Base-by-base conservation (phyloP, 2,113 vertebrate genomes). In the Pedetes capensis region DNA sequence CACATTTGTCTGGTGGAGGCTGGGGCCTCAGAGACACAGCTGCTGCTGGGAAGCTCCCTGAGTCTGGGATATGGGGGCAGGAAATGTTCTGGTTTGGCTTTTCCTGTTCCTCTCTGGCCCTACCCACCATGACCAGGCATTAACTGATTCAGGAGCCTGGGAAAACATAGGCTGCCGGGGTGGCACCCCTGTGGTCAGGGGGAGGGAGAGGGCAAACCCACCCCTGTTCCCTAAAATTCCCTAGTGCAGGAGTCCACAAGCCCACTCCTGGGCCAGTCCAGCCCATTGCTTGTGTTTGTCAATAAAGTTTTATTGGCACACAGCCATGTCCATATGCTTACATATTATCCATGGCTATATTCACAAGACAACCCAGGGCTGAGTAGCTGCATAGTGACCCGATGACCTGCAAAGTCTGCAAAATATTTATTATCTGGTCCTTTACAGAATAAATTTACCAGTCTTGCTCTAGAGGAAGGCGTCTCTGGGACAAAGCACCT, bases 291-390 rank as follows among this genome's bases (percentile, higher is more conserved):
- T 61, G 18, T 61, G 61, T 57, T 83, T 83, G 14, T 92, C 32
- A 93, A 71, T 88, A 93, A 85, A 93, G 32, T 88, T 96, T 96
- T 95, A 91, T 84, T 57, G 82, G 27, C 59, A 91, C 22, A 37
- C 0, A 55, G 13, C 1, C 64, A 44, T 0, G 0, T 27, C 63
- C 5, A 13, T 11, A 8, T 79, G 61, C 61, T 44, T 75, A n/a
- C 1, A 3, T 71, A 2, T 57, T 27, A 5, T 74, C n/a, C 23
- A 11, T 55, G 44, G 44, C 42, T 23, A 1, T 3, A 16, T 55
- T 29, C 44, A 8, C 39, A 51, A 12, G 39, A 17, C 4, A 61
- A 37, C 10, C 44, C 18, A n/a, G 53, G 39, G 17, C 17, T 53
- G 39, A 69, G 29, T 42, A 75, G 79, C 34, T 51, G 51, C 13